Conservation (phyloP, 2,888 invertebrate genomes). For the Plebejus melissa region DNA sequence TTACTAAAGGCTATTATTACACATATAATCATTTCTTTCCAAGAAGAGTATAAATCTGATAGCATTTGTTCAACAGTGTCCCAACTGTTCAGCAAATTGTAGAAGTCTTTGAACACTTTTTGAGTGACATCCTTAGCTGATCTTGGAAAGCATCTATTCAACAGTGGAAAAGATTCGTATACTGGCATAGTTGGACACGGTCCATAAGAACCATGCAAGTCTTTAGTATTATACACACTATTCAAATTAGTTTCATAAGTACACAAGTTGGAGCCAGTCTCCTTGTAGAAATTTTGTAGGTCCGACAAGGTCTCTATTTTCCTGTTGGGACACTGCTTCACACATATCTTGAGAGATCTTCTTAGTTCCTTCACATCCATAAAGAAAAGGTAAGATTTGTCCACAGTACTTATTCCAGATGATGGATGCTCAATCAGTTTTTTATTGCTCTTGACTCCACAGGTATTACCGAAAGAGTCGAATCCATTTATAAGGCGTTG, state of each 20-base stretch:
- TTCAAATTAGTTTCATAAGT: conserved; percentile 83
- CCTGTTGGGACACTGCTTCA: conserved; percentile 89
- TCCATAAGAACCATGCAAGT: conserved; percentile 76
- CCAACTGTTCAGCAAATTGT: conserved; percentile 91
- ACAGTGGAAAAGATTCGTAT: conserved; percentile 85
- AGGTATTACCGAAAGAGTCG: conserved; percentile 96
- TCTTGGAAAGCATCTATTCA: conserved; percentile 93
- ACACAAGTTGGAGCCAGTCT: conserved; percentile 88
- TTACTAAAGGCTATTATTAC: conserved; percentile 90
- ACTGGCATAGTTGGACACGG: conserved; percentile 90
- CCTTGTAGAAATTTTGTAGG: conserved; percentile 84
- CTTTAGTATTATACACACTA: conserved; percentile 63
- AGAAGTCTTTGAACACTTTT: conserved; percentile 84
- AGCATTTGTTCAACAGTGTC: conserved; percentile 93
- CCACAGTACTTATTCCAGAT: conserved; percentile 89
- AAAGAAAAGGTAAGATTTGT: conserved; percentile 90
- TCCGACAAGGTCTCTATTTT: conserved; percentile 82
- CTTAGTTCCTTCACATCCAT: conserved; percentile 88
- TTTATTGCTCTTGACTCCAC: conserved; percentile 89
- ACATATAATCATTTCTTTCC: conserved; percentile 90
- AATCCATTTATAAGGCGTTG: conserved; percentile 92
- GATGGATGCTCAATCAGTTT: conserved; percentile 84
- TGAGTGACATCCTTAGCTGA: conserved; percentile 82
- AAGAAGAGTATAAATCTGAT: conserved; percentile 91
- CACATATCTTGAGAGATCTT: conserved; percentile 91